Evolutionary conservation across 2,888 invertebrate species (phyloP).

Genomic region (Heliconius sara): DNA sequence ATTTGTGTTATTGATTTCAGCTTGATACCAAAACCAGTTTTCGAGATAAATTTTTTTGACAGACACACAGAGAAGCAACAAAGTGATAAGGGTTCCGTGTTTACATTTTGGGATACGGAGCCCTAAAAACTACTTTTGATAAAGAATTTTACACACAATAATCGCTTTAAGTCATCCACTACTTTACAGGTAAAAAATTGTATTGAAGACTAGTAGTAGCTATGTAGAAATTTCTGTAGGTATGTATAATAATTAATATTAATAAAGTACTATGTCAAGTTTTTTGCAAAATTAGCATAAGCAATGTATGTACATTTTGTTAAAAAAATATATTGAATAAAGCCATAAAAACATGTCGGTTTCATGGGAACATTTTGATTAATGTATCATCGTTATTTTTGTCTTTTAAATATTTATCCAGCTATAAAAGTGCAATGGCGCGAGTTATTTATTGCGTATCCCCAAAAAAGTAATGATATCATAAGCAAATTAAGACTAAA

Average conservation of each 20-base stretch:
- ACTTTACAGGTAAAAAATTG: neutral
- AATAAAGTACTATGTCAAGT: neutral
- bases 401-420: constrained; percentile 40
- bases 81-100: too few species aligned
- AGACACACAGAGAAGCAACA: too few species aligned
- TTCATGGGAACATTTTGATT: constrained; percentile 41
- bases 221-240: neutral
- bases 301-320: too few species aligned
- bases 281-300: constrained; percentile 3
- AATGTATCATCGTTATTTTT: constrained; percentile 43
- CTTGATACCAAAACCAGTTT: too few species aligned
- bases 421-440: constrained; percentile 36
- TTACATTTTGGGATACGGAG: too few species aligned
- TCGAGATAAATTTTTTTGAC: too few species aligned
- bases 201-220: neutral
- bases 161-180: neutral
- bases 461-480: constrained; percentile 36
- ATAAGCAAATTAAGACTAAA: constrained; percentile 21
- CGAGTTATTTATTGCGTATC: constrained; percentile 37
- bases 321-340: constrained; percentile 8
- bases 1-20: too few species aligned
- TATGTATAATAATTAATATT: constrained; percentile 3
- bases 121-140: too few species aligned
- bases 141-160: too few species aligned
- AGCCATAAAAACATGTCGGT: constrained; percentile 32